Conservation (phyloP, 2,797 vertebrate species). For the Pangasius sanitwongsei region DNA sequence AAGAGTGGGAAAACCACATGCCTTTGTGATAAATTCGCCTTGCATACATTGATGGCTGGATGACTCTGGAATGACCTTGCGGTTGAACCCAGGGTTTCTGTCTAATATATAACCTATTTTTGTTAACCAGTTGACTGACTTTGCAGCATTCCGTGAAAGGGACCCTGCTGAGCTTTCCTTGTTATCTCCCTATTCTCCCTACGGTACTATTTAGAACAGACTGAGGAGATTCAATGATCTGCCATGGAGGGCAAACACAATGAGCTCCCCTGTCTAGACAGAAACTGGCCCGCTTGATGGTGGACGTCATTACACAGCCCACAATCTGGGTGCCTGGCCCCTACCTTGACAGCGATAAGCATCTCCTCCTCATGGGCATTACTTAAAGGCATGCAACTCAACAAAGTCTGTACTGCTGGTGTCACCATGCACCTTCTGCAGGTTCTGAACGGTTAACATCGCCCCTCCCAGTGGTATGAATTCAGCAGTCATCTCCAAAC, state of each 20-base stretch:
- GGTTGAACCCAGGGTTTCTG: neutral
- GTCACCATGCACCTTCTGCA: neutral
- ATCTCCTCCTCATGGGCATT: neutral
- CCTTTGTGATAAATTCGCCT: neutral
- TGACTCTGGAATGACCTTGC: neutral
- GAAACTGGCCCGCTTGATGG: neutral
- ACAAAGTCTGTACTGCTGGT: neutral
- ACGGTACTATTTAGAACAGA: neutral
- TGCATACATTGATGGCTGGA: neutral
- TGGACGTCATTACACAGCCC: neutral
- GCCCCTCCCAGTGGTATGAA: neutral
- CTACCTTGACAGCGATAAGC: neutral
- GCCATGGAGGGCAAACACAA: neutral
- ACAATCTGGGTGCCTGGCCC: neutral
- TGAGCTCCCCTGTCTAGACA: neutral
- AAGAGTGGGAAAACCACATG: neutral
- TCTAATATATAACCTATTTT: neutral
- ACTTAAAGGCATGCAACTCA: neutral
- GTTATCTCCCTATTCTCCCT: neutral
- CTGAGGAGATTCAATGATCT: neutral
- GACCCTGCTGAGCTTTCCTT: neutral
- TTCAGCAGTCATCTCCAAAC: neutral
- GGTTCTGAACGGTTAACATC: neutral
- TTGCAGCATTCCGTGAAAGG: neutral
- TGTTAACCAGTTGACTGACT: neutral